Conservation (phyloP, 2,113 vertebrate genomes). For the Otolemur garnettii region DNA sequence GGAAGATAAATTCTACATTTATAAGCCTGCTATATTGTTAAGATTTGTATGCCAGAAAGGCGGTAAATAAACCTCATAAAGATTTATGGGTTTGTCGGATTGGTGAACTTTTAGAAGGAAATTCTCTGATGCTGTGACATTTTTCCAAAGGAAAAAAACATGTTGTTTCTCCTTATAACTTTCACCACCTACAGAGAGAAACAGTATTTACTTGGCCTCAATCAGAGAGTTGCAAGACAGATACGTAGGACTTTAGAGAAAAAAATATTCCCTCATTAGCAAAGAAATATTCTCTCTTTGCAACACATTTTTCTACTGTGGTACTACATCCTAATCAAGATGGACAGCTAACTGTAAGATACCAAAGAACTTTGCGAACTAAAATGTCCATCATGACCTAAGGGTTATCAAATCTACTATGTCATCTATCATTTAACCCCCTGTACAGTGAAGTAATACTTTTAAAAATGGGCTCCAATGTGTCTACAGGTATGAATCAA, state of each 20-base stretch:
- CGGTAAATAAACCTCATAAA: not conserved
- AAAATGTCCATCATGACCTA: not conserved
- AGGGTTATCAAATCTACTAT: not conserved
- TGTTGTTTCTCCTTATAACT: not conserved
- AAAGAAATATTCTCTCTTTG: not conserved
- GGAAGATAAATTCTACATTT: not conserved
- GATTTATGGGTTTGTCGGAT: not conserved
- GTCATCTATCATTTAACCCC: not conserved
- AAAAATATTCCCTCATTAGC: not conserved
- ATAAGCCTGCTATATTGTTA: not conserved
- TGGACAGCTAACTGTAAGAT: not conserved
- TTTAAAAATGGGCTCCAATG: not conserved
- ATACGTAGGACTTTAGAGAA: not conserved
- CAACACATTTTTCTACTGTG: not conserved
- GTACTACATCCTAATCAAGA: not conserved
- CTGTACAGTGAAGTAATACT: not conserved
- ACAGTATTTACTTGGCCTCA: not conserved
- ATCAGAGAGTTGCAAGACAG: not conserved
- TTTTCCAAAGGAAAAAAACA: not conserved
- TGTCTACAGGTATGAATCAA: not conserved
- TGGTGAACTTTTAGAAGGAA: not conserved
- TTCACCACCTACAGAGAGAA: not conserved
- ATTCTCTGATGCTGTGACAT: not conserved
- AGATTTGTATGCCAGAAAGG: conserved; percentile 20
- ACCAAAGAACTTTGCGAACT: conserved; percentile 30